These are phyloP conservation scores for Gymnothorax javanicus DNA, from an alignment of 2,797 vertebrate species.

Conservation along the genomic window DNA sequence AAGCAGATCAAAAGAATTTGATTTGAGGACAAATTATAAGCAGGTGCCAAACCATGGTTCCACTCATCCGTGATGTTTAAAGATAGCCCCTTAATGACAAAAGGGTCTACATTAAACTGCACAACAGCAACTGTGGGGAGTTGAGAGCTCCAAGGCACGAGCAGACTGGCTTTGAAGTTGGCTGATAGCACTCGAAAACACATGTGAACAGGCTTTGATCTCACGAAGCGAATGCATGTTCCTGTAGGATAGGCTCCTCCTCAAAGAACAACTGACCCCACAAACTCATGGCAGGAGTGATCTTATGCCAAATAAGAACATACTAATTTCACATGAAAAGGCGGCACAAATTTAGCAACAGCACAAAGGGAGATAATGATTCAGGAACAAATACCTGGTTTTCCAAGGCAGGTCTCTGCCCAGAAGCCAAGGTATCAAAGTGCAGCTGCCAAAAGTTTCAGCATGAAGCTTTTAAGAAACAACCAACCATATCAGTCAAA, in stretches of 20 bases:
- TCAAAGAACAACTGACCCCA: slow-evolving; percentile 9
- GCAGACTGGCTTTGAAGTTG: slow-evolving; percentile 46
- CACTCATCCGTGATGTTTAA: slow-evolving; percentile 7
- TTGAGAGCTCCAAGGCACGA: slow-evolving; percentile 35
- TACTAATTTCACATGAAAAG: slow-evolving; percentile 24
- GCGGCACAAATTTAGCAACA: not conserved
- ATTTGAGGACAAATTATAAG: slow-evolving; percentile 23
- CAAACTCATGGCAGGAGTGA: slow-evolving; percentile 19
- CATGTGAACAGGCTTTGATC: slow-evolving; percentile 47
- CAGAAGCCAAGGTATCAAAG: not conserved
- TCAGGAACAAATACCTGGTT: no score
- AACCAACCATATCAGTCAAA: not conserved
- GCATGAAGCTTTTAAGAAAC: not conserved
- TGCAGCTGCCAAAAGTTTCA: not conserved
- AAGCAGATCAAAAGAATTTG: not conserved
- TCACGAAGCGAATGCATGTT: slow-evolving; percentile 20
- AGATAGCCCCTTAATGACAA: slow-evolving; percentile 28
- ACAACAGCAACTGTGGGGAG: slow-evolving; percentile 27
- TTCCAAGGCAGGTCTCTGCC: not conserved
- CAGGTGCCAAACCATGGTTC: not conserved
- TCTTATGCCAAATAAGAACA: slow-evolving; percentile 26
- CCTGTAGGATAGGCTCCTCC: not conserved
- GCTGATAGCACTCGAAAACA: slow-evolving; percentile 41
- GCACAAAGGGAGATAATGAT: not conserved
- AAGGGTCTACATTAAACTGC: slow-evolving; percentile 17